These are phyloP conservation scores for Aradophagus sp. DNA, from an alignment of 1,140 invertebrate species.

Conservation along the genomic window DNA sequence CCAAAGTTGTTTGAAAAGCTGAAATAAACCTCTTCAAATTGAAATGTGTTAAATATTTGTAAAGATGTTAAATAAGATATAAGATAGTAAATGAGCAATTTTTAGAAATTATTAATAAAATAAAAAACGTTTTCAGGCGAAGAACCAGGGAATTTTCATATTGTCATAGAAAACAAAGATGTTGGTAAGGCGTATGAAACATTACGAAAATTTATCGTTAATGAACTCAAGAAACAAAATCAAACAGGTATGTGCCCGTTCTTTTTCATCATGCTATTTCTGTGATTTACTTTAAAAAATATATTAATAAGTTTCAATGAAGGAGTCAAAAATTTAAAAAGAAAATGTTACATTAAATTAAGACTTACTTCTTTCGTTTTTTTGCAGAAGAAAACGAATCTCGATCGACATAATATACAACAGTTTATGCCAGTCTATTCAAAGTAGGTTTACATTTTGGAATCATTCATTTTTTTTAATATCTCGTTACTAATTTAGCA, in stretches of 20 bases:
- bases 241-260: conserved; percentile 37
- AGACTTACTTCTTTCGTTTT: conserved; percentile 3
- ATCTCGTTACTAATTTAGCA: conserved; percentile 19
- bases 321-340: too few relatives aligned
- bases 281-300: background rate
- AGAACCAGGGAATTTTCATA: conserved; percentile 89
- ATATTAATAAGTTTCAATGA: too few relatives aligned
- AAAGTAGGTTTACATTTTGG: conserved; percentile 6
- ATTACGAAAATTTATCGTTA: conserved; percentile 82
- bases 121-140: conserved; percentile 77
- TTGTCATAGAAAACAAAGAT: conserved; percentile 93
- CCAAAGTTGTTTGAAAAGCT: too few relatives aligned
- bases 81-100: too few relatives aligned
- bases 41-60: background rate
- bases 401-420: conserved; percentile 43
- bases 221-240: conserved; percentile 73
- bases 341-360: too few relatives aligned
- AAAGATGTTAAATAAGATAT: background rate
- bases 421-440: conserved; percentile 9
- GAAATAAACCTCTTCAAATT: too few relatives aligned
- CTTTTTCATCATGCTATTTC: background rate
- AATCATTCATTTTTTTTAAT: too few relatives aligned
- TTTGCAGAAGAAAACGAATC: conserved; percentile 34
- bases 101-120: background rate
- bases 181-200: conserved; percentile 90